phyloP scores from a whole-genome alignment of 2,797 vertebrate genomes.

The Selene dorsalis region DNA sequence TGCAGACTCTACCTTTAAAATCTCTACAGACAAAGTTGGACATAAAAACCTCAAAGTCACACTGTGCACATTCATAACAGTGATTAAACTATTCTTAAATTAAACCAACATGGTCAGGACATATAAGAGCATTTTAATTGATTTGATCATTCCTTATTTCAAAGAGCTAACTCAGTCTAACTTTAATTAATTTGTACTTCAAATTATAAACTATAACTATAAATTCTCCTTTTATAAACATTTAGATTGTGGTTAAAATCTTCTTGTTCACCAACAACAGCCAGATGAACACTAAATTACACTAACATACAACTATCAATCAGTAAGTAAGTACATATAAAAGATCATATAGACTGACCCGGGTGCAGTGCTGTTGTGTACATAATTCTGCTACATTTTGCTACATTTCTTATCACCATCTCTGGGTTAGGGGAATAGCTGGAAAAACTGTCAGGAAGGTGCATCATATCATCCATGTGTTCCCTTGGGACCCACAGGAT shows the following conservation, averaged over 20 bases:
- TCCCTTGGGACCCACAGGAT: neutral
- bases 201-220: too few relatives aligned
- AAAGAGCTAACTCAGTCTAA: neutral
- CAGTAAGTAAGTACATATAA: neutral
- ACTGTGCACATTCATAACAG: neutral
- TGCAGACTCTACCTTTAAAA: too few relatives aligned
- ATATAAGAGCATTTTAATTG: neutral
- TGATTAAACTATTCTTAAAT: neutral
- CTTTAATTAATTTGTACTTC: neutral
- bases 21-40: neutral
- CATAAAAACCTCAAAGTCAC: neutral
- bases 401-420: neutral
- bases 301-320: neutral
- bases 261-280: neutral
- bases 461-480: too few relatives aligned
- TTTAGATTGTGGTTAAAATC: neutral
- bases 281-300: neutral
- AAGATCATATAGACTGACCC: neutral
- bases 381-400: too few relatives aligned
- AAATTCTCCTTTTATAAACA: neutral
- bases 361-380: too few relatives aligned
- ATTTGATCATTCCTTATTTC: neutral
- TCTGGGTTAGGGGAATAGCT: neutral
- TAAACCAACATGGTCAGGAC: neutral
- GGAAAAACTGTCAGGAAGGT: neutral